Evolutionary conservation across 2,888 invertebrate genomes (phyloP).

Genomic region (Tribolium freemani): DNA sequence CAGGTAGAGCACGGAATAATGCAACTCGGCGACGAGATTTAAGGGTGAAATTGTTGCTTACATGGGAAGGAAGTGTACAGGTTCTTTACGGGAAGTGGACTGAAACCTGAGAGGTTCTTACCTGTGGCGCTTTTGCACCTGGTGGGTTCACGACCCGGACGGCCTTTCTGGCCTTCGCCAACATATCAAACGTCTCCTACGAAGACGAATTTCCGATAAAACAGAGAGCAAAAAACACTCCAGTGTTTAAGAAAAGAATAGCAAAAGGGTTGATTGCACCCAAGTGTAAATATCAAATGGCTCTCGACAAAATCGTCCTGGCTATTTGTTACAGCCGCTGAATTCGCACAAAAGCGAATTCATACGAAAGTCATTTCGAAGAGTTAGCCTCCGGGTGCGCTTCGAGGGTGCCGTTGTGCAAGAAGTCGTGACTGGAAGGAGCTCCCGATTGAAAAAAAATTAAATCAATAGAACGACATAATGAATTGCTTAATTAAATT

Average conservation of each 20-base stretch:
- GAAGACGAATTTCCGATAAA: not conserved
- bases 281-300: conserved; percentile 25
- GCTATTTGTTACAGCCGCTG: conserved; percentile 20
- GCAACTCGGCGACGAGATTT: conserved; percentile 6
- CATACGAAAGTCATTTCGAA: conserved; percentile 9
- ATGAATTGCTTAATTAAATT: conserved; percentile 38
- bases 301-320: conserved; percentile 5
- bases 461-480: conserved; percentile 35
- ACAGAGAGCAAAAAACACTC: not conserved
- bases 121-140: conserved; percentile 36
- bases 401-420: conserved; percentile 2
- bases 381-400: not conserved
- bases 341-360: not conserved
- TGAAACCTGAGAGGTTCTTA: conserved; percentile 15
- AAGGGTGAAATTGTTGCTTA: conserved; percentile 37
- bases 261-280: conserved; percentile 8
- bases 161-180: conserved; percentile 7
- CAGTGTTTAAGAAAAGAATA: not conserved
- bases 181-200: not conserved
- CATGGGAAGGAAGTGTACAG: conserved; percentile 40
- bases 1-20: conserved; percentile 31
- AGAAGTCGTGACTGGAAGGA: conserved; percentile 17
- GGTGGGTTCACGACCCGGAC: conserved; percentile 30
- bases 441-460: conserved; percentile 12
- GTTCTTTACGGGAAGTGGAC: conserved; percentile 31